These are phyloP conservation scores for Cheilosia pagana DNA, from an alignment of 2,888 invertebrate genomes.

Conservation along the genomic window DNA sequence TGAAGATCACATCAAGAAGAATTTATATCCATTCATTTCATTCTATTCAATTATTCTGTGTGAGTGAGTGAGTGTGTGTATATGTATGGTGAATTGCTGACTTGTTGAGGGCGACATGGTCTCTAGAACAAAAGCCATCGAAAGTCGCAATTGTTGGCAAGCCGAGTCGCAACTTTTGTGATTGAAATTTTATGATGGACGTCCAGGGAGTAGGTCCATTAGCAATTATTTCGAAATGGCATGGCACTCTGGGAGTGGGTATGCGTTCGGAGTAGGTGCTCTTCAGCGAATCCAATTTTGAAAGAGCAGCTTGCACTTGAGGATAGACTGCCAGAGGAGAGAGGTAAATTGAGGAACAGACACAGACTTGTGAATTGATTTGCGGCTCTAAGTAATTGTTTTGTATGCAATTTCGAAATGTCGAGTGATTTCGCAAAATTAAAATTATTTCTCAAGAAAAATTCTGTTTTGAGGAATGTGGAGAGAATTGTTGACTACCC, in stretches of 20 bases:
- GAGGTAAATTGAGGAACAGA: too few relatives aligned
- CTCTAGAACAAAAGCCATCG: slow-evolving; percentile 16
- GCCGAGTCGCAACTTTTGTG: slow-evolving; percentile 16
- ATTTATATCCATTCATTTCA: slow-evolving; percentile 61
- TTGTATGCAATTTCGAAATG: too few relatives aligned
- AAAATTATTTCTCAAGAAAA: too few relatives aligned
- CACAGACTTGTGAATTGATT: too few relatives aligned
- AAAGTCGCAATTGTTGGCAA: slow-evolving; percentile 11
- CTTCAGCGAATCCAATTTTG: slow-evolving; percentile 23
- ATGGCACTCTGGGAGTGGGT: slow-evolving; percentile 16
- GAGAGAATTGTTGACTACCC: too few relatives aligned
- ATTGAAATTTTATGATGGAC: slow-evolving; percentile 29
- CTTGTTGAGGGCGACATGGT: background rate
- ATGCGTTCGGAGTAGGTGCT: background rate
- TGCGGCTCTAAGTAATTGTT: too few relatives aligned
- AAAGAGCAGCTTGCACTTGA: background rate
- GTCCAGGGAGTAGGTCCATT: slow-evolving; percentile 4
- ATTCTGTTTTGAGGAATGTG: too few relatives aligned
- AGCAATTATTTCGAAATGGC: slow-evolving; percentile 38
- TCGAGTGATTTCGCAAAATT: too few relatives aligned
- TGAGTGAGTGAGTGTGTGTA: background rate
- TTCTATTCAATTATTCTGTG: slow-evolving; percentile 68
- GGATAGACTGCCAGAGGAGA: background rate
- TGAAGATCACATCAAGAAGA: slow-evolving; percentile 72
- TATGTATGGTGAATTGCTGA: background rate